A percentile compares a stretch with the other conserved stretches of the same genome.
phyloP scores from a whole-genome alignment of 2,888 invertebrate genomes.

The Ctenicera cuprea region DNA sequence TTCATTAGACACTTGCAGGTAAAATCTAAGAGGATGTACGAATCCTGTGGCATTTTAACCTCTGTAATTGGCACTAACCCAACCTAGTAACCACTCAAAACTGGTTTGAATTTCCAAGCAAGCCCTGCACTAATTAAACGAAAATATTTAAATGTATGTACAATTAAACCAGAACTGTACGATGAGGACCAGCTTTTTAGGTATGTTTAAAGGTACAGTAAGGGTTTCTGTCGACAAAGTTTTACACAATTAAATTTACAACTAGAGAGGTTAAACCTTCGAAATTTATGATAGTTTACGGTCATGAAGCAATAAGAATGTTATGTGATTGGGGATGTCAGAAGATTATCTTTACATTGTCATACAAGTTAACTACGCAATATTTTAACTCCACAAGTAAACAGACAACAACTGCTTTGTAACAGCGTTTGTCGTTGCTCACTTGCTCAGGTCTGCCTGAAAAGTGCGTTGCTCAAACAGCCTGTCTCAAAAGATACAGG shows the following conservation, averaged over 20 bases:
- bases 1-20: slow-evolving; percentile 16
- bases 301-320: no score
- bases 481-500: no score
- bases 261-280: neutral
- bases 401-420: no score
- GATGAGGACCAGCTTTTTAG: slow-evolving; percentile 2
- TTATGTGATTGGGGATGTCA: no score
- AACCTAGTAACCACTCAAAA: slow-evolving; percentile 15
- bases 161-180: neutral
- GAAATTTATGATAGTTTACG: slow-evolving; percentile 1
- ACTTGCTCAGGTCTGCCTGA: no score
- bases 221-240: neutral
- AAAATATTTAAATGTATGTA: slow-evolving; percentile 31
- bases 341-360: no score
- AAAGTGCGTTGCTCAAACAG: no score
- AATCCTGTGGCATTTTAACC: slow-evolving; percentile 21
- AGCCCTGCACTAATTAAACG: slow-evolving; percentile 19
- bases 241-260: slow-evolving; percentile 7
- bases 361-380: no score
- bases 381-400: no score
- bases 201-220: neutral
- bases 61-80: slow-evolving; percentile 24
- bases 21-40: slow-evolving; percentile 10
- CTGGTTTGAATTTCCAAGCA: neutral
- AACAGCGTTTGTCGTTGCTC: no score